Percentiles rank a stretch among this genome's conserved stretches.
Evolutionary conservation across 2,797 vertebrate genomes (phyloP).

Genomic region (Poeciliopsis presidionis): DNA sequence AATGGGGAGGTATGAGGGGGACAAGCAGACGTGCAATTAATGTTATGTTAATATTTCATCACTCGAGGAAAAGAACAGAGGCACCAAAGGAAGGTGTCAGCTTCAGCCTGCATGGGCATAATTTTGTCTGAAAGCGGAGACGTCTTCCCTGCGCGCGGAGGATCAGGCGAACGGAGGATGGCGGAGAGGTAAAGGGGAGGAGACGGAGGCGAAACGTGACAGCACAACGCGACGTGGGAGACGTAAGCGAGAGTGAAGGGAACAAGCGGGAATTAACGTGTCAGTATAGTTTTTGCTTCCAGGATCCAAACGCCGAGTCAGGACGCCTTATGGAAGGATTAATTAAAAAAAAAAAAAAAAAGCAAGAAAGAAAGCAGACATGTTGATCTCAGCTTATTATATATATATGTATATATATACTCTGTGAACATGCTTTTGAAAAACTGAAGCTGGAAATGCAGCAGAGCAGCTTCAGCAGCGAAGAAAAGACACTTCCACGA

Average conservation of each 20-base stretch:
- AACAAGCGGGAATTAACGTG: conserved; percentile 40
- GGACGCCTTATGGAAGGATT: conserved; percentile 31
- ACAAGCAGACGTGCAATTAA: conserved; percentile 73
- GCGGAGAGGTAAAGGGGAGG: conserved; percentile 8
- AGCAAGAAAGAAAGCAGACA: conserved; percentile 10
- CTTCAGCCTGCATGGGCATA: conserved; percentile 26
- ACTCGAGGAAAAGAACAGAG: conserved; percentile 38
- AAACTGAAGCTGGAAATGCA: conserved; percentile 53
- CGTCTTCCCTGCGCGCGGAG: conserved; percentile 31
- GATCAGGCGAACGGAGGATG: conserved; percentile 20
- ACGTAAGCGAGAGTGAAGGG: conserved; percentile 37
- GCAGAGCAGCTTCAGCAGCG: conserved; percentile 40
- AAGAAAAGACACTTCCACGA: conserved; percentile 49
- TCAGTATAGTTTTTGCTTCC: conserved; percentile 52
- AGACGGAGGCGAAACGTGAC: conserved; percentile 47
- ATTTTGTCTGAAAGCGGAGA: conserved; percentile 32
- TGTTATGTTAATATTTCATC: conserved; percentile 76
- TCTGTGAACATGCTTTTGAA: conserved; percentile 45
- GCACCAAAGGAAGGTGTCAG: conserved; percentile 38
- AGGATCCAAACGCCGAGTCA: conserved; percentile 17
- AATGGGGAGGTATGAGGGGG: conserved; percentile 7
- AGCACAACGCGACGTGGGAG: conserved; percentile 47
- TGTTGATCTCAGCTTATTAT: conserved; percentile 18
- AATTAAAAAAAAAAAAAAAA: conserved; percentile 28
- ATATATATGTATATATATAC: neutral